Evolutionary conservation across 2,888 invertebrate species (phyloP).

Genomic region (Adelognathus sp.): DNA sequence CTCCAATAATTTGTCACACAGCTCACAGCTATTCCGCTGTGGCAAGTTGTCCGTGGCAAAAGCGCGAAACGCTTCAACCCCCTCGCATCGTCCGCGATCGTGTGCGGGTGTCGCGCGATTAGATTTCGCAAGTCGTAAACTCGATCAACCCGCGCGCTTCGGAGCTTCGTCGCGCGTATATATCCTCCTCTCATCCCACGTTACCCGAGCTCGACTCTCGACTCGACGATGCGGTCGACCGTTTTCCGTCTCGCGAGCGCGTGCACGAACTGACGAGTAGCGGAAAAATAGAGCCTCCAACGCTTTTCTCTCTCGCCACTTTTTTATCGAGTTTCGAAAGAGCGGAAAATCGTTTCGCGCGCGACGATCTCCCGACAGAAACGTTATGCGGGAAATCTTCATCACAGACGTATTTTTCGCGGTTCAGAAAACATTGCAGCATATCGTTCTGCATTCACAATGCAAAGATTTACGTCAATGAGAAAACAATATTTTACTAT

Average conservation of each 20-base stretch:
- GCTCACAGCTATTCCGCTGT: not conserved
- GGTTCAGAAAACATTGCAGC: too few species aligned
- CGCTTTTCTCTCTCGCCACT: not conserved
- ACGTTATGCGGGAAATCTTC: too few species aligned
- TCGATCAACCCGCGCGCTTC: slow-evolving; percentile 45
- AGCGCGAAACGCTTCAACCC: not conserved
- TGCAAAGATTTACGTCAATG: too few species aligned
- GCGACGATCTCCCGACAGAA: too few species aligned
- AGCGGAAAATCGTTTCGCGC: too few species aligned
- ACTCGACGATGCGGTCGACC: slow-evolving; percentile 20
- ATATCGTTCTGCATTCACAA: too few species aligned
- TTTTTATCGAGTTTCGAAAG: slow-evolving; percentile 4
- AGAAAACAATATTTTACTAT: too few species aligned
- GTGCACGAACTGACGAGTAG: slow-evolving; percentile 1
- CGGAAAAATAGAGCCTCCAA: not conserved
- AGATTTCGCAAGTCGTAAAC: slow-evolving; percentile 56
- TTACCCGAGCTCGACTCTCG: not conserved
- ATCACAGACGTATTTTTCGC: too few species aligned
- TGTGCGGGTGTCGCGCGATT: slow-evolving; percentile 35
- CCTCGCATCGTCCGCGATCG: not conserved
- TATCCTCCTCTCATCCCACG: slow-evolving; percentile 15
- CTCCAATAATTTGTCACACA: slow-evolving; percentile 19
- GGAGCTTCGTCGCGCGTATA: too few species aligned
- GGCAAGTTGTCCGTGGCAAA: not conserved
- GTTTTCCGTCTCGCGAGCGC: slow-evolving; percentile 12